phyloP scores from a whole-genome alignment of 2,113 vertebrate genomes.

The Micromys minutus region DNA sequence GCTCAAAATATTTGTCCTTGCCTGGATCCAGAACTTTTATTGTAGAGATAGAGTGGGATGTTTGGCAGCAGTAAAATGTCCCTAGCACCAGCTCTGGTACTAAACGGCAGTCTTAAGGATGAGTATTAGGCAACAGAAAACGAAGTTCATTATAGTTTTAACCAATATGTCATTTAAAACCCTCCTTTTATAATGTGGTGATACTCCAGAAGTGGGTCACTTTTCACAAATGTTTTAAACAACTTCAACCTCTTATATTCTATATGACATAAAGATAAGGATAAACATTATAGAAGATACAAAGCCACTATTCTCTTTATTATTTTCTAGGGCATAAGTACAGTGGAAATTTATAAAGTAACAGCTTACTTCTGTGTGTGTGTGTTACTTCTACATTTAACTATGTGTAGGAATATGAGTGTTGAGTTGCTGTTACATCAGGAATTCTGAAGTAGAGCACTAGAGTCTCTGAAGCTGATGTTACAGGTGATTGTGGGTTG shows the following conservation, averaged over 20 bases:
- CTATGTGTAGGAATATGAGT: not conserved
- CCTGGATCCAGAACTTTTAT: constrained; percentile 21
- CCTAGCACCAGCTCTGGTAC: constrained; percentile 35
- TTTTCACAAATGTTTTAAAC: constrained; percentile 29
- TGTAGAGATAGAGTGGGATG: constrained; percentile 2
- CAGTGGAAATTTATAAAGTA: not conserved
- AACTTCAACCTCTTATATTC: not conserved
- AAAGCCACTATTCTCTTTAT: not conserved
- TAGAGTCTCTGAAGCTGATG: not conserved
- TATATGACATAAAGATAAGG: not conserved
- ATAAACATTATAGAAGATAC: constrained; percentile 14
- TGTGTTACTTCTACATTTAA: not conserved
- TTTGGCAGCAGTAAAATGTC: constrained; percentile 40
- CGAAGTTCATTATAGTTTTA: constrained; percentile 25
- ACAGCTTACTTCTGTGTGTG: not conserved
- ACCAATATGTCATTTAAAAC: constrained; percentile 46
- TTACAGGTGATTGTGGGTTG: not conserved
- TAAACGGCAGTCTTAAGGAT: constrained; percentile 46
- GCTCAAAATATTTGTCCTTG: constrained; percentile 58
- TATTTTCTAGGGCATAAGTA: not conserved
- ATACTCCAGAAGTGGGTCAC: constrained; percentile 35
- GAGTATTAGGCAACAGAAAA: constrained; percentile 3
- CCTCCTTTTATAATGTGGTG: not conserved
- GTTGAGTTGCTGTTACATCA: not conserved
- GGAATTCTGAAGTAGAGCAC: not conserved